Evolutionary conservation across 2,113 vertebrate species (phyloP).

Genomic region (Campylomormyrus tamandua): DNA sequence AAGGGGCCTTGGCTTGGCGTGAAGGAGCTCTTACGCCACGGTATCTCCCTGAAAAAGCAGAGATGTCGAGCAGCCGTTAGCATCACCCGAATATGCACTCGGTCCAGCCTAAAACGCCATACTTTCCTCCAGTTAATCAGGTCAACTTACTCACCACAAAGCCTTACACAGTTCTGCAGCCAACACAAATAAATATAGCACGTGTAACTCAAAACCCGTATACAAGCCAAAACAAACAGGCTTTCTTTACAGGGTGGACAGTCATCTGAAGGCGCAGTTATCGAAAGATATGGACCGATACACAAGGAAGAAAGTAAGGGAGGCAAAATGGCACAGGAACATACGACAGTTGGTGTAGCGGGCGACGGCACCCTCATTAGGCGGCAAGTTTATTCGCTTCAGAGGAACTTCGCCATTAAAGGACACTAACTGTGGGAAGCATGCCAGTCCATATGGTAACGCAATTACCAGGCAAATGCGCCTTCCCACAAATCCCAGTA

Average conservation of each 20-base stretch:
- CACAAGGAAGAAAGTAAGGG: background rate
- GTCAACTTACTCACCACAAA: background rate
- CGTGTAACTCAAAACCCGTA: background rate
- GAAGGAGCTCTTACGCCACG: conserved; percentile 31
- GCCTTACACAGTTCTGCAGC: background rate
- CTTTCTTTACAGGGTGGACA: background rate
- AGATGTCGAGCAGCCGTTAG: background rate
- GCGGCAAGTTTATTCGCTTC: background rate
- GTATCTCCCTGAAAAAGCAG: conserved; percentile 29
- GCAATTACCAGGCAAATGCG: background rate
- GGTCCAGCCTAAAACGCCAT: background rate
- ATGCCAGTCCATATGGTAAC: background rate
- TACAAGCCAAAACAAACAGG: background rate
- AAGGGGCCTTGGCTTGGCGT: conserved; percentile 47
- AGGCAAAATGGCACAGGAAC: background rate
- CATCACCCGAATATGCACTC: background rate
- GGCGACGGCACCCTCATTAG: background rate
- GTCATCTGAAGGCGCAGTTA: background rate
- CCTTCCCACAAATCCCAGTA: background rate
- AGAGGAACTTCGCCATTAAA: background rate
- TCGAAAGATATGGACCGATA: background rate
- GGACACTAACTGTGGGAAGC: background rate
- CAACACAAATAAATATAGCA: background rate
- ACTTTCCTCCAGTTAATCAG: background rate
- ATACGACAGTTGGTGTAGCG: background rate